Evolutionary conservation across 1,140 invertebrate species (phyloP).

Genomic region (Nymphalis io): DNA sequence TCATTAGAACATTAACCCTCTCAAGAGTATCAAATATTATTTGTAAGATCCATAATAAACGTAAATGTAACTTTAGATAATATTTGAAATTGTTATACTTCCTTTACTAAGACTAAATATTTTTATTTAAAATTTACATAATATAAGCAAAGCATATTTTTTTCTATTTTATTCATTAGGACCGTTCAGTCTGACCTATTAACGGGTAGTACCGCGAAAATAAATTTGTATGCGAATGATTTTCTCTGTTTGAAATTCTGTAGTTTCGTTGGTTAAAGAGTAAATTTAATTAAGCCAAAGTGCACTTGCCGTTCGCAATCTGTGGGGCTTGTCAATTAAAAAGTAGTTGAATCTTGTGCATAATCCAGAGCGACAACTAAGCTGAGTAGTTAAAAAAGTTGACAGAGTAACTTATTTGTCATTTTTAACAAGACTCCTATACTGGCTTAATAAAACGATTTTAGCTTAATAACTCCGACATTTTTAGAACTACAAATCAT

Average conservation of each 20-base stretch:
- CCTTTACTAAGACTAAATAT: no score
- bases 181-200: neutral
- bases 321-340: constrained; percentile 67
- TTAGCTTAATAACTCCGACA: no score
- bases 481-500: no score
- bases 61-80: no score
- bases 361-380: constrained; percentile 49
- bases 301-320: constrained; percentile 59
- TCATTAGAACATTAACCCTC: no score
- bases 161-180: neutral
- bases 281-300: constrained; percentile 68
- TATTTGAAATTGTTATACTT: neutral
- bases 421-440: neutral
- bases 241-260: constrained; percentile 26
- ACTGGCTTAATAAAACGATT: no score
- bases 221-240: constrained; percentile 2
- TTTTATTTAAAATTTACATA: no score
- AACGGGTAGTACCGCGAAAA: neutral
- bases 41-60: no score
- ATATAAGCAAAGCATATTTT: neutral
- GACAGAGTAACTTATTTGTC: neutral
- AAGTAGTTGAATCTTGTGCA: constrained; percentile 60
- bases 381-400: constrained; percentile 11
- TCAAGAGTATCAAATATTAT: no score
- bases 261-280: constrained; percentile 50